These are phyloP conservation scores for Carcharodon carcharias DNA, from an alignment of 2,797 vertebrate species.

Conservation along the genomic window DNA sequence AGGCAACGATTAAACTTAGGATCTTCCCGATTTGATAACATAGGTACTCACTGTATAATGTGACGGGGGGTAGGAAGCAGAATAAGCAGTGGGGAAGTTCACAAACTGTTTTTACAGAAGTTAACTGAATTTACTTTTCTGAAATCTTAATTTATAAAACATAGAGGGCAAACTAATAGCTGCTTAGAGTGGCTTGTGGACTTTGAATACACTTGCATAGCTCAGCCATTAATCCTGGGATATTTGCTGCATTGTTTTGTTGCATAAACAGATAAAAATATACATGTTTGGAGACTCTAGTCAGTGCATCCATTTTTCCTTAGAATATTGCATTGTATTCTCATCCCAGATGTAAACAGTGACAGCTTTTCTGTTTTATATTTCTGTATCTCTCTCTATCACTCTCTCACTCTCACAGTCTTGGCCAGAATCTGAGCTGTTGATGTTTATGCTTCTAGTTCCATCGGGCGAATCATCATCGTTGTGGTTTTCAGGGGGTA, in stretches of 20 bases:
- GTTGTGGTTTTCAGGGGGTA: conserved; percentile 78
- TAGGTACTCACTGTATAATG: neutral
- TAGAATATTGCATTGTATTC: neutral
- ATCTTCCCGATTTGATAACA: neutral
- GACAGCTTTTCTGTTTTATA: neutral
- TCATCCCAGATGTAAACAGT: conserved; percentile 7
- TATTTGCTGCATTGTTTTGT: conserved; percentile 24
- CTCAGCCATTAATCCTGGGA: conserved; percentile 5
- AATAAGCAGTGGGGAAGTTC: neutral
- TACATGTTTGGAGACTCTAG: neutral
- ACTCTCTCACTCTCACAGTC: neutral
- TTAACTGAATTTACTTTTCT: neutral
- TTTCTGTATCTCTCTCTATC: neutral
- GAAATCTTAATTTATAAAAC: neutral
- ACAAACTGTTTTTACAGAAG: neutral
- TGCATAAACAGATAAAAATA: conserved; percentile 4
- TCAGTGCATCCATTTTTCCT: conserved; percentile 13
- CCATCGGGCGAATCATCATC: conserved; percentile 77
- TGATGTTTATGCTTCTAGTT: conserved; percentile 40
- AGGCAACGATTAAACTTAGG: neutral
- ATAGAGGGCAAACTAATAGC: neutral
- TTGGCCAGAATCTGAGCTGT: conserved; percentile 3
- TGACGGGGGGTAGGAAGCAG: neutral
- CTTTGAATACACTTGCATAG: conserved; percentile 15
- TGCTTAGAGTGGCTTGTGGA: neutral